Conservation (phyloP, 2,797 vertebrate genomes). For the Amazona finschi region DNA sequence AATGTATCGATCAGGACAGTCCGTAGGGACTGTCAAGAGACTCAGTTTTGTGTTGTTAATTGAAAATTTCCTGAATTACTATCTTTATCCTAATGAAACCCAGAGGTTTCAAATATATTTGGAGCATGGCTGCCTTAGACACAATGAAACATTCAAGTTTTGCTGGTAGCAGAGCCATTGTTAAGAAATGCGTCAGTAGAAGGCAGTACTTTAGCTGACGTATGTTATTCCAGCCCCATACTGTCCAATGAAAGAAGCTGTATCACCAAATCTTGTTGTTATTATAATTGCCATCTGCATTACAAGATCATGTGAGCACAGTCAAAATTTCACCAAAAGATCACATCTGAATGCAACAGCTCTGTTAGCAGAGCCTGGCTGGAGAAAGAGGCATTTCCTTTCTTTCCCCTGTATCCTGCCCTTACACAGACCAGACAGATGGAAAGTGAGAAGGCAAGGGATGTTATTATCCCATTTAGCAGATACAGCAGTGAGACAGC, state of each 20-base stretch:
- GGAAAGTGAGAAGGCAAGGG: slow-evolving; percentile 3
- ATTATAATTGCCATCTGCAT: background rate
- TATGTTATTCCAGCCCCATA: background rate
- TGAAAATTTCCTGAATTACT: background rate
- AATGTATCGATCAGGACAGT: background rate
- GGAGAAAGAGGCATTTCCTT: background rate
- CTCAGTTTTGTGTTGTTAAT: background rate
- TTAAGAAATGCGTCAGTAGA: background rate
- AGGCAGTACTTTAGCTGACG: background rate
- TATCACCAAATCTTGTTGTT: background rate
- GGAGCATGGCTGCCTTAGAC: background rate
- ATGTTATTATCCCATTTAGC: background rate
- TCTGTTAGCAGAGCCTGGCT: background rate
- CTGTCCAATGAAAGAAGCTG: background rate
- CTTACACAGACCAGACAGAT: background rate
- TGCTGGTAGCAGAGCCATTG: background rate
- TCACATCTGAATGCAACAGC: background rate
- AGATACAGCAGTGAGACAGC: background rate
- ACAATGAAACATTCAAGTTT: background rate
- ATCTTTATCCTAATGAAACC: background rate
- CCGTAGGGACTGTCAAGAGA: background rate
- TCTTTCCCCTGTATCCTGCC: background rate
- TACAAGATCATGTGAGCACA: background rate
- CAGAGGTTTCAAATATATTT: background rate
- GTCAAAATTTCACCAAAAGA: background rate